Base-by-base conservation (phyloP, 1,140 invertebrate genomes). In the Trypoxylus dichotomus region DNA sequence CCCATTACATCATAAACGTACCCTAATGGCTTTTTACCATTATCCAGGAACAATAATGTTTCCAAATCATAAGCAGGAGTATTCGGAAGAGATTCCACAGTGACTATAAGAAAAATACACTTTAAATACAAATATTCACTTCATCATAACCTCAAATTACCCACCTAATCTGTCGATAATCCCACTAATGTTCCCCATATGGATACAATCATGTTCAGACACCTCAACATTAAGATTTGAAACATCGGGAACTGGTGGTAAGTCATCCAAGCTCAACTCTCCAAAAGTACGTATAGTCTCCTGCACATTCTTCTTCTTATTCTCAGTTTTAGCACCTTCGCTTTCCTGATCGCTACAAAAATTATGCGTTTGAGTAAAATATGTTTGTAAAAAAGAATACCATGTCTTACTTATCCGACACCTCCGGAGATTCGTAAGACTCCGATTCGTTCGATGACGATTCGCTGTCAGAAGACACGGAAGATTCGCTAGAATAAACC, bases 1-100 rank as follows among this genome's bases (percentile, higher is more conserved):
- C 96, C 96, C 87, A 98, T 93, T 3, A 97, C 95, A 89, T 98
- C 97, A 88, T 96, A 97, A 76, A 98, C 90, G 82, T 91, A 89
- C 2, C 95, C 95, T 0, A 96, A 85, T 2, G 93, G 88, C 79
- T 90, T 90, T 60, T 91, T 87, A 93, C 94, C 94, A 83, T 83
- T 77, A 54, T 84, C 80, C 1, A 84, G 75, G 74, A 97, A 97
- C 27, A 97, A 86, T 25, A 97, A 89, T 3, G 94, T 94, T 75
- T 97, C 95, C 74, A 97, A 85, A 88, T 97, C 92, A 58, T 97
- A 89, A 0, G 94, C 90, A 74, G 94, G 93, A 42, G 91, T 91
- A 74, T 90, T 89, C 68, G 90, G 90, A 42, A 91, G 85, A 42
- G 92, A 89, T 79, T 92, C 89, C 42, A 96, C 90, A 79, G 95